A percentile compares a stretch with the other conserved stretches of the same genome.
Conservation (phyloP, 1,140 invertebrate genomes). For the Drosophila hydei region DNA sequence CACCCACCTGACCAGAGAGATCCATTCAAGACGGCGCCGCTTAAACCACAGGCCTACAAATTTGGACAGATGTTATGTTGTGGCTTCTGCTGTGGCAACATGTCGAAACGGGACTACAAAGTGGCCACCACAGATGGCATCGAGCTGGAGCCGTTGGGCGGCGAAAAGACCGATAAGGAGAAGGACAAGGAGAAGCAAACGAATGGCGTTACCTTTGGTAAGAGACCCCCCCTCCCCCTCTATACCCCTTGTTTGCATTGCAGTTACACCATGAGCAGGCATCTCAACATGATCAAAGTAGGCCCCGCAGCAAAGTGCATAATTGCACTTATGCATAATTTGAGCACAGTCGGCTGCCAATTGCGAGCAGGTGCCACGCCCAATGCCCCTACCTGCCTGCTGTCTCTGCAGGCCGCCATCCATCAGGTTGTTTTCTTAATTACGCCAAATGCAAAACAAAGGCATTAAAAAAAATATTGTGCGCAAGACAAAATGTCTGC, state of each 20-base stretch:
- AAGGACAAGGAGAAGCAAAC: conserved; percentile 83
- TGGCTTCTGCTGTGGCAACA: conserved; percentile 83
- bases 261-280: not conserved
- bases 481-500: conserved; percentile 27
- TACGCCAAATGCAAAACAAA: conserved; percentile 64
- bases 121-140: conserved; percentile 83
- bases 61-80: conserved; percentile 84
- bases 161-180: conserved; percentile 81
- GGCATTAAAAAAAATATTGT: conserved; percentile 61
- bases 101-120: conserved; percentile 84
- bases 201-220: conserved; percentile 83
- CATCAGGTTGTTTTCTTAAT: conserved; percentile 75
- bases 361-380: conserved; percentile 23
- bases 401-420: not conserved
- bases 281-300: conserved; percentile 53
- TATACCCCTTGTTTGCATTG: conserved; percentile 7
- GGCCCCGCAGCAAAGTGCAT: conserved; percentile 42
- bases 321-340: conserved; percentile 75
- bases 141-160: conserved; percentile 82
- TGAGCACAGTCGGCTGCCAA: conserved; percentile 33
- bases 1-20: conserved; percentile 10
- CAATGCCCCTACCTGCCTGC: conserved; percentile 3
- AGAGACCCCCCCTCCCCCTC: conserved; percentile 34
- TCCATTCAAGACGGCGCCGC: conserved; percentile 67
- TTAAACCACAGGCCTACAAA: conserved; percentile 73